Evolutionary conservation across 2,797 vertebrate species (phyloP), one percentile per base, ranked within the genome.

Genomic region (Anas flavirostris): DNA sequence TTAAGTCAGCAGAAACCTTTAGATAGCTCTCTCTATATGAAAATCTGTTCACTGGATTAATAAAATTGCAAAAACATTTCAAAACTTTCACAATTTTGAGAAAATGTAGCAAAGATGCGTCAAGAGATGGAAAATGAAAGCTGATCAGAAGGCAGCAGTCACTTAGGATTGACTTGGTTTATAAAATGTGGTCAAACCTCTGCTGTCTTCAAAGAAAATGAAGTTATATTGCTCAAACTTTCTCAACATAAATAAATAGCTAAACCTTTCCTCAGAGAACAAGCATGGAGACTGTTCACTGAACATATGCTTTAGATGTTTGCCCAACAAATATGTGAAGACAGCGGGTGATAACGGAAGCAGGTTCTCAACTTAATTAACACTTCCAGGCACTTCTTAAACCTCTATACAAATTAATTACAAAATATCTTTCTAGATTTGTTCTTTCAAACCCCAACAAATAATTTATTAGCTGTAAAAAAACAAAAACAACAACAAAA

Each of bases 91-190:
- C 44, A 70, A 11, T 86, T 72, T 90, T 41, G 74, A 93, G 70
- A 35, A 84, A 90, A 88, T 12, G 41, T 1, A 83, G 59, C 22
- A 75, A 25, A 72, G 8, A 53, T 44, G 17, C 62, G 28, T 82
- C 55, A 83, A 81, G 80, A 90, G 28, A 55, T 1, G 2, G 39
- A 7, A 35, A 63, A 78, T 89, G 46, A 12, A 0, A 2, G 3
- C 55, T 50, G 31, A 72, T 29, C 31, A 72, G 91, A 82, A 95
- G 37, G 86, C 62, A 94, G 62, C 69, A 91, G 75, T 73, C 79
- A 58, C 2, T 7, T 7, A 76, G 59, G 59, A 82, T 9, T 83
- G 62, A 69, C 14, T 7, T 56, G 14, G 70, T 60, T 88, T 35
- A 63, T 68, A 37, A 84, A 91, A 55, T 0, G 0, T 21, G 68